These are phyloP conservation scores for Cuculus canorus DNA, from an alignment of 2,797 vertebrate genomes.

Conservation along the genomic window DNA sequence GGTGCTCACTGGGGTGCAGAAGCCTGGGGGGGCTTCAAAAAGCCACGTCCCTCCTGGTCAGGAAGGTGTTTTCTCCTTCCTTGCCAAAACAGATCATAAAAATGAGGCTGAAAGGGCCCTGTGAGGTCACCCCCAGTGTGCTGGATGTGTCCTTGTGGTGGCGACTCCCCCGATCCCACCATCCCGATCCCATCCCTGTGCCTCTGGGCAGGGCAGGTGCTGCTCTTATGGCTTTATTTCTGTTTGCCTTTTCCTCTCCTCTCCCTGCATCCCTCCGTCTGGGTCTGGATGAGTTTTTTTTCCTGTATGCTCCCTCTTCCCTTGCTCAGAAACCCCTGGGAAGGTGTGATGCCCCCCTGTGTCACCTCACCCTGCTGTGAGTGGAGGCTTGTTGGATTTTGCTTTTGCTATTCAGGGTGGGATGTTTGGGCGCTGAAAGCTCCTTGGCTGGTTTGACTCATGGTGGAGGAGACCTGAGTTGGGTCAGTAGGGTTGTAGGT, in stretches of 20 bases:
- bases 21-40: not conserved
- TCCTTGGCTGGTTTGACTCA: not conserved
- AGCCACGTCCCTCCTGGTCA: not conserved
- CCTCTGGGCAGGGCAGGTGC: not conserved
- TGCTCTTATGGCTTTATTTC: not conserved
- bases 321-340: not conserved
- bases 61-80: not conserved
- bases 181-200: rapidly evolving
- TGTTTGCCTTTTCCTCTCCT: not conserved
- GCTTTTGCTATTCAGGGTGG: not conserved
- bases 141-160: rapidly evolving
- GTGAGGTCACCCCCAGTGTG: not conserved
- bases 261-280: rapidly evolving
- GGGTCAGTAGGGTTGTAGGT: not conserved
- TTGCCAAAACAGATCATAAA: not conserved
- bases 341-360: rapidly evolving
- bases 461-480: rapidly evolving
- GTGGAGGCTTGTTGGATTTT: not conserved
- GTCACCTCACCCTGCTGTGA: not conserved
- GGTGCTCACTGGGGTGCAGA: not conserved
- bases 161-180: rapidly evolving
- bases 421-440: not conserved
- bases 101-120: too few relatives aligned
- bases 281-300: not conserved
- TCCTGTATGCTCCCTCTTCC: not conserved